Conservation (phyloP, 2,888 invertebrate genomes). For the Polietes domitor region DNA sequence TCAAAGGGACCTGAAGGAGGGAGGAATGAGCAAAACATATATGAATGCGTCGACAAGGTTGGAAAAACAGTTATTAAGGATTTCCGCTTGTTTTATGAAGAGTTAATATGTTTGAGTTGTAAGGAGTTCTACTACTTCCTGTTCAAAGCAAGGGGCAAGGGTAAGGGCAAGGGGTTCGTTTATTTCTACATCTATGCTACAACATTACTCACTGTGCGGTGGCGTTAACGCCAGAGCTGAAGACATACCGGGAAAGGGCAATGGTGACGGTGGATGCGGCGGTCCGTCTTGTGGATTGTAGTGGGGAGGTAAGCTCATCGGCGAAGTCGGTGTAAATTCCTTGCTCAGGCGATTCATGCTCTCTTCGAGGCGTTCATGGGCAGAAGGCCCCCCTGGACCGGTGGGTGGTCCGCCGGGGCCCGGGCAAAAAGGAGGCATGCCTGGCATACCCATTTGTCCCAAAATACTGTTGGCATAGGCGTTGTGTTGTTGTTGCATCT, state of each 20-base stretch:
- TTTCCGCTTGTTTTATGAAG: slow-evolving; percentile 71
- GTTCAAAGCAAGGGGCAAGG: not conserved
- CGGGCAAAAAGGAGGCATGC: slow-evolving; percentile 65
- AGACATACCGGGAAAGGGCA: slow-evolving; percentile 88
- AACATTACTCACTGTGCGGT: slow-evolving; percentile 87
- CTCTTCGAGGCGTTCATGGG: slow-evolving; percentile 80
- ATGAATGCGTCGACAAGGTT: slow-evolving; percentile 51
- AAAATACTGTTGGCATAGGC: slow-evolving; percentile 78
- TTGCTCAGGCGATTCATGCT: slow-evolving; percentile 79
- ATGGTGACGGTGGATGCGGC: slow-evolving; percentile 83
- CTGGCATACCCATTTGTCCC: slow-evolving; percentile 78
- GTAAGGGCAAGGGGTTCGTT: slow-evolving; percentile 47
- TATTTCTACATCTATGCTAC: slow-evolving; percentile 44
- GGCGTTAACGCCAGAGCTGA: slow-evolving; percentile 90
- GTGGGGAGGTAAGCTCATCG: slow-evolving; percentile 80
- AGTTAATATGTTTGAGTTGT: slow-evolving; percentile 60
- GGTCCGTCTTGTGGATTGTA: slow-evolving; percentile 81
- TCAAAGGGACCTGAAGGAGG: slow-evolving; percentile 45
- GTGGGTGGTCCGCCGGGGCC: slow-evolving; percentile 55
- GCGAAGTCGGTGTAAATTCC: slow-evolving; percentile 79
- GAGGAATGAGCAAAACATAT: slow-evolving; percentile 42
- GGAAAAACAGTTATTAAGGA: slow-evolving; percentile 70
- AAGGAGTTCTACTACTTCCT: slow-evolving; percentile 7
- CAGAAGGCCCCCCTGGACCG: slow-evolving; percentile 72
- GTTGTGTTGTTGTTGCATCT: slow-evolving; percentile 77